phyloP scores from a whole-genome alignment of 1,140 invertebrate species.

The Drosophila subobscura region DNA sequence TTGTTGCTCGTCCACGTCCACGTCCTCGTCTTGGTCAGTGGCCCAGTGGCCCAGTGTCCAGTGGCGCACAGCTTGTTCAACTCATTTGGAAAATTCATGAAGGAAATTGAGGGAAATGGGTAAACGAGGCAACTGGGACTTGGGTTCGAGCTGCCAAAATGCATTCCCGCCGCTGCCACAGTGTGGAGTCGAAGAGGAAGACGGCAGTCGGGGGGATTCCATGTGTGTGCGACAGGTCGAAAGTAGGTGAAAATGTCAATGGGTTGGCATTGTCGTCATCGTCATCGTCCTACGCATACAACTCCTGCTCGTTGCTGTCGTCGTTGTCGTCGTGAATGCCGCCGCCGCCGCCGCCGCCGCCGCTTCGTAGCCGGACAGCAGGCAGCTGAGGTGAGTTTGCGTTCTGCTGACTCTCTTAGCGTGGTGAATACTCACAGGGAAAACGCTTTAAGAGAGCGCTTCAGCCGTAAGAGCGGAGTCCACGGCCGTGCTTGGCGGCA shows the following conservation, averaged over 20 bases:
- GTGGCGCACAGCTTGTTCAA: constrained; percentile 3
- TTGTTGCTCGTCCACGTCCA: neutral
- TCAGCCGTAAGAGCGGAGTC: too few relatives aligned
- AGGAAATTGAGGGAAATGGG: constrained; percentile 57
- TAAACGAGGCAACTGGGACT: constrained; percentile 60
- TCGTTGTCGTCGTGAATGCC: too few relatives aligned
- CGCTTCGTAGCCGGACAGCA: too few relatives aligned
- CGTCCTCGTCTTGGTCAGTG: constrained; percentile 1
- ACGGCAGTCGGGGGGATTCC: too few relatives aligned
- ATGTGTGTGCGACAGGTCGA: constrained; percentile 57
- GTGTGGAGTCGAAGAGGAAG: constrained; percentile 22
- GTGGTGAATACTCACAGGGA: too few relatives aligned
- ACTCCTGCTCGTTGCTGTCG: too few relatives aligned
- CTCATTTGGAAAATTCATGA: constrained; percentile 56
- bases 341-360: too few relatives aligned
- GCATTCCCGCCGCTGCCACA: constrained; percentile 29
- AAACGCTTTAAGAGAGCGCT: too few relatives aligned
- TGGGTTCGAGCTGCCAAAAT: constrained; percentile 55
- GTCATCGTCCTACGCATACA: too few relatives aligned
- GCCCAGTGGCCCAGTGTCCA: neutral
- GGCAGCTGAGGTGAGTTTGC: too few relatives aligned
- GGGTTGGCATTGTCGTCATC: constrained; percentile 24
- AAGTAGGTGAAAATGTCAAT: constrained; percentile 52
- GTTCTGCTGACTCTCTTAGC: too few relatives aligned
- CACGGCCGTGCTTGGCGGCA: too few relatives aligned